Conservation (phyloP, 2,113 vertebrate species). For the Lepus timidus region DNA sequence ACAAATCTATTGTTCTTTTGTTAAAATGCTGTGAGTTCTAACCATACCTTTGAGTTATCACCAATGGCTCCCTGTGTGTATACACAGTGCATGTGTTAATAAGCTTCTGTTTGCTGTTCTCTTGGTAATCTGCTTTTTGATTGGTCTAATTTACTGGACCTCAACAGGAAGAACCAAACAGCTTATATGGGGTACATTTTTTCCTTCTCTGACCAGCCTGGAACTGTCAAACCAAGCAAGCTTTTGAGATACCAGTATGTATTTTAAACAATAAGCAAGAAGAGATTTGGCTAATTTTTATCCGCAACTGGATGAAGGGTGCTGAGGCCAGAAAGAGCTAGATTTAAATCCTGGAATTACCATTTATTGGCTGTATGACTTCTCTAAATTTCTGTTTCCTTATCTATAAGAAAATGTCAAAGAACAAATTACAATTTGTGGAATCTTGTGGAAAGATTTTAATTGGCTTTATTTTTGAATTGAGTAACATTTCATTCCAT, state of each 20-base stretch:
- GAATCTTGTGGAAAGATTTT: too few relatives aligned
- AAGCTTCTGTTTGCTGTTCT: not conserved
- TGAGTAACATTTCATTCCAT: too few relatives aligned
- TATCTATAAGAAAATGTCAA: not conserved
- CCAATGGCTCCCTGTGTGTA: not conserved
- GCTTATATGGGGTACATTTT: not conserved
- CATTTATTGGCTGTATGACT: not conserved
- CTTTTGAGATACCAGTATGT: not conserved
- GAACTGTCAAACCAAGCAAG: not conserved
- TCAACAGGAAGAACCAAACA: not conserved
- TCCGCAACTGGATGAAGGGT: too few relatives aligned
- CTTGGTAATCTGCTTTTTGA: not conserved
- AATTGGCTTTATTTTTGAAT: too few relatives aligned
- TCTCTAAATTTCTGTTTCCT: conserved; percentile 31
- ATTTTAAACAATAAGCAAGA: not conserved
- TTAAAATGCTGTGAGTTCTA: not conserved
- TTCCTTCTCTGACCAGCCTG: not conserved
- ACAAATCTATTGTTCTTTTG: not conserved
- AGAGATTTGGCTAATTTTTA: not conserved
- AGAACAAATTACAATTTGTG: too few relatives aligned
- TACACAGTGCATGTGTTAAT: not conserved
- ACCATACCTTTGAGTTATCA: not conserved
- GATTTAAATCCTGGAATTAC: not conserved
- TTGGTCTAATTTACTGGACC: not conserved
- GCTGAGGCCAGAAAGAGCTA: not conserved